Base-by-base conservation (phyloP, 2,888 invertebrate genomes). In the Cephus spinipes region DNA sequence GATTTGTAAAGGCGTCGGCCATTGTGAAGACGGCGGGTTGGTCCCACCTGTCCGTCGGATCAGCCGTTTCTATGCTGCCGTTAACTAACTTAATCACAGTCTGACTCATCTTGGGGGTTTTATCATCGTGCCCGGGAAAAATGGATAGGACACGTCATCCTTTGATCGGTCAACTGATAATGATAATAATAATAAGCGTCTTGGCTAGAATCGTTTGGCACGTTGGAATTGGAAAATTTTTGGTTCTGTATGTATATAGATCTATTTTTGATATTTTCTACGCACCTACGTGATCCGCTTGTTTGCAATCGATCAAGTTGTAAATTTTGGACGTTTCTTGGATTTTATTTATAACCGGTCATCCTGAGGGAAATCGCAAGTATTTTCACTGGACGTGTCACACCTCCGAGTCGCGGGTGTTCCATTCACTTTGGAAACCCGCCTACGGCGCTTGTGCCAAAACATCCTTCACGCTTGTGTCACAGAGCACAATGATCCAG, bases 381-480 rank as follows among this genome's bases (percentile, higher is more conserved):
- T 68, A 78, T 78, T 80, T 76, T 76, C 77, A 77, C 71, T 69
- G 79, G 82, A 79, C 81, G 77, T 77, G 80, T 85, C 85, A 83
- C 81, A 83, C 83, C 84, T 82, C 79, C 83, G 79, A 83, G 84
- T 88, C 84, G 87, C 83, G 83, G 83, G 83, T 83, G 85, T 82
- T 23, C 84, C 78, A 88, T 89, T 89, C 84, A 87, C 81, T 87
- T 83, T 81, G 83, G 84, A 81, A 84, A 87, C 84, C 86, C 87
- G 87, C 87, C 89, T 85, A 87, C 87, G 83, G 86, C 81, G 87
- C 81, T 81, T 79, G 80, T 89, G 89, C 89, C 89, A 89, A 90
- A 90, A 90, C 89, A 90, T 83, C 77, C 76, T 82, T 83, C 85
- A 83, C 69, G 74, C 81, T 79, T 78, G 82, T 86, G 85, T 88